Evolutionary conservation across 2,797 vertebrate genomes (phyloP), one percentile per base, ranked within the genome.

Genomic region (Gymnoscopelus braueri): DNA sequence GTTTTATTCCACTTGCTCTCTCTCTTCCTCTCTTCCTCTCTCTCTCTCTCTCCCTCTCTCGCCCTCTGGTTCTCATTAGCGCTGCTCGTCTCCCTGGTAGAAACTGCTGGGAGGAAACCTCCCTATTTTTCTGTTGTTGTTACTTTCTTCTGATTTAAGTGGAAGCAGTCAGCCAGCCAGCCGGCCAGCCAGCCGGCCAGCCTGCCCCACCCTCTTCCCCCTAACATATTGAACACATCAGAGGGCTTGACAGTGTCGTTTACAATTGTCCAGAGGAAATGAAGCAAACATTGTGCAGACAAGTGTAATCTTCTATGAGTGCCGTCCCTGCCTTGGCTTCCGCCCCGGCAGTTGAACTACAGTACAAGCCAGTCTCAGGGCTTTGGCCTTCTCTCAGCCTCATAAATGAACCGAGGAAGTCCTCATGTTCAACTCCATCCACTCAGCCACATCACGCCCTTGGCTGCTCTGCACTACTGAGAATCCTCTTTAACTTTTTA

Each of bases 11-110:
- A 50, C 5, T 29, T 24, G 71, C 63, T 29, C 52, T 58, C 13
- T 63, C 66, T 44, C 65, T 48, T 24, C n/a, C 26, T 44, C 48
- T 32, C 24, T 50, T n/a, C 9, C 23, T 29, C 51, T 29, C 15
- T 6, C 24, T 19, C 59, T 11, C 5, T 13, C 57, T 6, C 11
- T 49, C n/a, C 12, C 23, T 13, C 56, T 44, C 55, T 57, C 50
- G 39, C 64, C 29, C 49, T 84, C 83, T 87, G 77, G 71, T 87
- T 83, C 74, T 77, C 74, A 84, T 85, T 85, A 88, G 70, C 15
- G 23, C 39, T 44, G 59, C 67, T 73, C 71, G 69, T 60, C 81
- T 67, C 84, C 53, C 62, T 59, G 69, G 67, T 63, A 60, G 55
- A 75, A 65, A 61, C 58, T 57, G 29, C 7, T 0, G 14, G 26